Base-by-base conservation (phyloP, 2,888 invertebrate genomes). In the Macrostomum cliftonense region DNA sequence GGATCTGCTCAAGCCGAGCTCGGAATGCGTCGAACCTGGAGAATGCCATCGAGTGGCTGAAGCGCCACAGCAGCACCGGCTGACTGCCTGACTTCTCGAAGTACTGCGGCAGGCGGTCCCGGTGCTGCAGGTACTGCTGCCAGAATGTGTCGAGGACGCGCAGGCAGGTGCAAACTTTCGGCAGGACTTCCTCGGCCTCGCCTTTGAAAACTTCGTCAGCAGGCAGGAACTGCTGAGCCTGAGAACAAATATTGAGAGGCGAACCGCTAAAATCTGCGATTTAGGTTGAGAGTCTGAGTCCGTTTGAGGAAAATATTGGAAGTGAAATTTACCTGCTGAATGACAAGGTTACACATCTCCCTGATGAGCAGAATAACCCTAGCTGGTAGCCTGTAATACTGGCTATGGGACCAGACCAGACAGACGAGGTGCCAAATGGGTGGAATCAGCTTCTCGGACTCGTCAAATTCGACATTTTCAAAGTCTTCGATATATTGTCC, bases 291-390 rank as follows among this genome's bases (percentile, higher is more conserved):
- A 7, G 28, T 28, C 28, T 28, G 28, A 7, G 28, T 28, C 28
- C 9, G 28, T 28, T 9, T 28, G 28, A 4, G 9, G 4, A 7
- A 28, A 4, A 28, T 7, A 28, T 4, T 28, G 28, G 5, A 28
- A 28, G 4, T 11, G 16, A 38, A 47, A 16, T 7, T 21, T 19
- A 50, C 50, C 40, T 50, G 47, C 21, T 50, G 46, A n/a, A 50
- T 28, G 20, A 50, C 20, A 2, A 50, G 36, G 20, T 50, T 50
- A 20, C 47, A 49, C 7, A 50, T 12, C 37, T 50, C 50, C 37
- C 82, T 82, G 43, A 91, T 73, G 49, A 93, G 72, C 39, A 87
- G 82, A 61, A 88, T 86, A 44, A 91, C 77, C 64, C 87, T 82
- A 0, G 82, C 79, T 0, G 86, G 83, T 62, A 81, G 82, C 66